Evolutionary conservation across 2,888 invertebrate species (phyloP).

Genomic region (Mesorhabditis belari): DNA sequence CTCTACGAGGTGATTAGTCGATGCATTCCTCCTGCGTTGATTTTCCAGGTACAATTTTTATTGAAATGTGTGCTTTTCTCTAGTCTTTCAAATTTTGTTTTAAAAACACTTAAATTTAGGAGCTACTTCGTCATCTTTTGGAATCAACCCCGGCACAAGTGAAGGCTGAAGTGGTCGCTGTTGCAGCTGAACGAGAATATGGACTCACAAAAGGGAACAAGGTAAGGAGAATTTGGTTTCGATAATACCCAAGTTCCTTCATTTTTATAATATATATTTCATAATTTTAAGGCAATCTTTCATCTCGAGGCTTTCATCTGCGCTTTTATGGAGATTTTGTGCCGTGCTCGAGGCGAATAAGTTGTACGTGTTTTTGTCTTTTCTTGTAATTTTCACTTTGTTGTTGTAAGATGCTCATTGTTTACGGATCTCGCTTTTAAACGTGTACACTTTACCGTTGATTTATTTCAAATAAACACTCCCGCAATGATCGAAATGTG

Average conservation of each 20-base stretch:
- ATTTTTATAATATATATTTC: constrained; percentile 21
- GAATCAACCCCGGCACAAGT: background rate
- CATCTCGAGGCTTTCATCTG: constrained; percentile 95
- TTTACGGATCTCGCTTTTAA: too few relatives aligned
- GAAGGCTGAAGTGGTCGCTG: constrained; percentile 66
- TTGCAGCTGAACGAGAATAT: constrained; percentile 85
- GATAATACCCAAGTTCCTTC: background rate
- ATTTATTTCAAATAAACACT: too few relatives aligned
- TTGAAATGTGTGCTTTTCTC: background rate
- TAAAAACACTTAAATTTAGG: background rate
- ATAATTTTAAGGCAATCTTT: constrained; percentile 78
- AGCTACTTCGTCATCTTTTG: background rate
- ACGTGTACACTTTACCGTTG: too few relatives aligned
- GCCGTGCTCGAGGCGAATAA: background rate
- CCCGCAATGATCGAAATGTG: too few relatives aligned
- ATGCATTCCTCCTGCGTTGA: constrained; percentile 83
- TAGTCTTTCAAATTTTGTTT: background rate
- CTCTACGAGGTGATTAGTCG: constrained; percentile 87
- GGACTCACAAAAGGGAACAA: constrained; percentile 74
- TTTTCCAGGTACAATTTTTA: constrained; percentile 66
- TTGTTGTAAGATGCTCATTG: background rate
- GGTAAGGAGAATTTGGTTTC: background rate
- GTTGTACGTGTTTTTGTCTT: background rate
- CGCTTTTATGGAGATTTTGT: constrained; percentile 85
- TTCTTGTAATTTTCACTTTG: background rate